Conservation (phyloP, 2,113 vertebrate species). For the Barbus barbus region DNA sequence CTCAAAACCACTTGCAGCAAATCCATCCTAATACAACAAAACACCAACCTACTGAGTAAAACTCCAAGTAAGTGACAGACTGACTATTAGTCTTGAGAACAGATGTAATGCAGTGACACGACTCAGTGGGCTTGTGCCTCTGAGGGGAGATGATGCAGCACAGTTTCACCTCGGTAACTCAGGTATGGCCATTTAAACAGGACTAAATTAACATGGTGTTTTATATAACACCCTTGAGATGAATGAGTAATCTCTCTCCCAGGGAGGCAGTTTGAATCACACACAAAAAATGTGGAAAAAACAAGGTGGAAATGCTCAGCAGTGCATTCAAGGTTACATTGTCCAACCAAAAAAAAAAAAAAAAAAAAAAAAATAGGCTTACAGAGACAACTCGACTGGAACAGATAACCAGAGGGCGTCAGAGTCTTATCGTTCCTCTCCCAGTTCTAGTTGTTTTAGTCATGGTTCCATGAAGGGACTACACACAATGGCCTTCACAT, state of each 20-base stretch:
- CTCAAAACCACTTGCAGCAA: not conserved
- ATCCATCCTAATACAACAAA: not conserved
- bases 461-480: not conserved
- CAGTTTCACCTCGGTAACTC: not conserved
- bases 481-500: not conserved
- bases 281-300: not conserved
- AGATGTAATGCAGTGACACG: not conserved
- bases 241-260: not conserved
- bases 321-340: slow-evolving; percentile 27
- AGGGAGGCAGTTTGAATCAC: slow-evolving; percentile 1
- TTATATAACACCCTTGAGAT: slow-evolving; percentile 18
- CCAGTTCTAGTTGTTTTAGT: slow-evolving; percentile 16
- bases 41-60: not conserved
- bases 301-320: slow-evolving; percentile 4
- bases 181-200: not conserved
- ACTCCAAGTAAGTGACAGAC: not conserved
- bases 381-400: not conserved
- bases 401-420: not conserved
- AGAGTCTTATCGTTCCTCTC: slow-evolving; percentile 13
- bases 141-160: not conserved
- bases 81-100: not conserved
- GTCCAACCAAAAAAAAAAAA: not conserved
- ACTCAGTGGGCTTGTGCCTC: not conserved
- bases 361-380: too few species aligned
- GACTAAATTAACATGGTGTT: not conserved